Evolutionary conservation across 2,888 invertebrate species (phyloP), one percentile per base, ranked within the genome.

Genomic region (Calliopum simillimum): DNA sequence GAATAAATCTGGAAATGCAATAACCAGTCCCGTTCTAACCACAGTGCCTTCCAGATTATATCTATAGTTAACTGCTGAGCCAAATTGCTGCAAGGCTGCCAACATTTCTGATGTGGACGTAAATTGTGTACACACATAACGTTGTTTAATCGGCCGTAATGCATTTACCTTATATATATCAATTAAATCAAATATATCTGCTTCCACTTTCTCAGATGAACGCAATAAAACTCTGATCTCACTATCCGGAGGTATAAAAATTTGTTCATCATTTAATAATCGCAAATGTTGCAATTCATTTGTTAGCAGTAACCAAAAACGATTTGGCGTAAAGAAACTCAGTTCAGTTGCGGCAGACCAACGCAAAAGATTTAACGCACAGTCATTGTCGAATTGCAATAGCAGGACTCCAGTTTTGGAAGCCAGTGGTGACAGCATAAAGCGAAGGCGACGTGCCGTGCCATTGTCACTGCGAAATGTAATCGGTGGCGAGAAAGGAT

Each of bases 1-100:
- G 62, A 82, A 86, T n/a, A 82, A 41, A 76, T 86, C 86, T 3
- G 86, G 86, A 76, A 82, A 86, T 2, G 84, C 82, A 62, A 86
- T 81, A 2, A 85, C 86, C 4, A 84, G 72, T 5, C 81, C 86
- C 3, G 85, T 80, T 33, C 80, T 81, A n/a, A 86, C 82, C 1
- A 79, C 79, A 13, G 82, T 78, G 2, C 84, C 85, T 65, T 85
- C 83, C 33, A 86, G 76, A 75, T 86, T 70, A 66, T 81, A 78
- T 19, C 86, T 76, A 53, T 82, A 82, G 0, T 79, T 75, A 44
- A 85, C 83, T 2, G 81, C 78, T 1, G 81, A 81, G 5, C 84
- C 84, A 59, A 80, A 84, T 0, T 63, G 65, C 19, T 73, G 76
- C 33, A 84, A 70, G 0, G 78, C 78, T 25, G 71, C 70, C 1